Evolutionary conservation across 2,888 invertebrate species (phyloP).

Genomic region (Gandaritis pyraliata): DNA sequence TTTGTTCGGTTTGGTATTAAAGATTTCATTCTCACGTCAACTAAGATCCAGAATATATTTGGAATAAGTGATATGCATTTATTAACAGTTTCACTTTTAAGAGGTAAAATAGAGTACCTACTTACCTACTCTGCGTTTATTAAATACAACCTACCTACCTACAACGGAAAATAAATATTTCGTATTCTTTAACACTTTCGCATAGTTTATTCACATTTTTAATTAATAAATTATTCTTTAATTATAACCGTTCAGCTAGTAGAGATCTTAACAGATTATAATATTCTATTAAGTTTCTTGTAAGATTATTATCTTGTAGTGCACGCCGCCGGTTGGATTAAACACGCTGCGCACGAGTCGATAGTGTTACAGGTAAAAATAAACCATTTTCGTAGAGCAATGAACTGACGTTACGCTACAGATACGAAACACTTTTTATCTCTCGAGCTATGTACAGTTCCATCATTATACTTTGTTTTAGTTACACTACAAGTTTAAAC

Average conservation of each 20-base stretch:
- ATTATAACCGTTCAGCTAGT: no score
- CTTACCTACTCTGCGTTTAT: no score
- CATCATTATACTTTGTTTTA: constrained; percentile 10
- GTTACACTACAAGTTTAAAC: neutral
- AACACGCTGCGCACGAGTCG: constrained; percentile 26
- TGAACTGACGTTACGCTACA: constrained; percentile 42
- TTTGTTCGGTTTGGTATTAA: constrained; percentile 14
- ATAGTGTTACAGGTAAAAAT: constrained; percentile 41
- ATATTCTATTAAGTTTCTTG: no score
- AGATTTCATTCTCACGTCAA: constrained; percentile 3
- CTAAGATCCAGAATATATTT: neutral
- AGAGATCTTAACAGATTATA: no score
- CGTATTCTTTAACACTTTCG: no score
- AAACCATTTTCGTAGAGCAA: constrained; percentile 44
- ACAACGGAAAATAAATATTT: no score
- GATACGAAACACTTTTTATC: constrained; percentile 30
- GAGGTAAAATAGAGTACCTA: no score
- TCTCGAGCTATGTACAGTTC: constrained; percentile 9
- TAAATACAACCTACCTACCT: no score
- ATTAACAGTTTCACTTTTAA: neutral
- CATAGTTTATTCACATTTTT: no score
- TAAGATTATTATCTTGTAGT: constrained; percentile 1
- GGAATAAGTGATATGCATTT: neutral
- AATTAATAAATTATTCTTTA: no score
- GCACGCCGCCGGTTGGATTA: constrained; percentile 12